Conservation (phyloP, 2,888 invertebrate species). For the Dione vanillae region DNA sequence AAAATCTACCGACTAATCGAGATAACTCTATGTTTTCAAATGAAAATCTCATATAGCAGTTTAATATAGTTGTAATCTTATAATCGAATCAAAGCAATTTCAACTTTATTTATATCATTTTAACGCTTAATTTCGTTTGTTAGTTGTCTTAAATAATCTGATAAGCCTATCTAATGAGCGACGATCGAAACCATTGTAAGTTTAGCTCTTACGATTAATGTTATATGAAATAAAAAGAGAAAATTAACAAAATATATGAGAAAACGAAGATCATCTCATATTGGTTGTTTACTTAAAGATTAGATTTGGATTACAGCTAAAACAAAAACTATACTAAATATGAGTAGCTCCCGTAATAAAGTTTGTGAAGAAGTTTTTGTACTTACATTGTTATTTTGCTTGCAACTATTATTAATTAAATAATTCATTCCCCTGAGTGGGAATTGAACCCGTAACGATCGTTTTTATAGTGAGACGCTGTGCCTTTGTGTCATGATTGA, state of each 20-base stretch:
- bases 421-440: too few relatives aligned
- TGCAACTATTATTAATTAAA: too few relatives aligned
- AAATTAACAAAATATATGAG: not conserved
- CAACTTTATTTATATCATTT: conserved; percentile 5
- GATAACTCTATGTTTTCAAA: conserved; percentile 40
- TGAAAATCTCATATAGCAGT: conserved; percentile 37
- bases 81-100: conserved; percentile 2
- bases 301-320: not conserved
- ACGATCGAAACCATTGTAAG: conserved; percentile 39
- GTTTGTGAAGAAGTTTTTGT: not conserved
- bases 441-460: too few relatives aligned
- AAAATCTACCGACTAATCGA: conserved; percentile 34
- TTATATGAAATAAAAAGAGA: not conserved
- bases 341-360: not conserved
- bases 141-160: conserved; percentile 43
- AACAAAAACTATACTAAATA: not conserved
- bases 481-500: too few relatives aligned
- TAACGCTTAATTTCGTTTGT: conserved; percentile 38
- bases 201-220: conserved; percentile 35
- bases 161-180: conserved; percentile 44
- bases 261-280: conserved; percentile 17
- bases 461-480: not conserved
- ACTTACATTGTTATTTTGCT: too few relatives aligned
- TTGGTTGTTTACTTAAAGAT: conserved; percentile 10
- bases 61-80: conserved; percentile 41